A percentile compares a stretch with the other conserved stretches of the same genome.
Evolutionary conservation across 2,888 invertebrate genomes (phyloP).

Genomic region (Melanargia galathea): DNA sequence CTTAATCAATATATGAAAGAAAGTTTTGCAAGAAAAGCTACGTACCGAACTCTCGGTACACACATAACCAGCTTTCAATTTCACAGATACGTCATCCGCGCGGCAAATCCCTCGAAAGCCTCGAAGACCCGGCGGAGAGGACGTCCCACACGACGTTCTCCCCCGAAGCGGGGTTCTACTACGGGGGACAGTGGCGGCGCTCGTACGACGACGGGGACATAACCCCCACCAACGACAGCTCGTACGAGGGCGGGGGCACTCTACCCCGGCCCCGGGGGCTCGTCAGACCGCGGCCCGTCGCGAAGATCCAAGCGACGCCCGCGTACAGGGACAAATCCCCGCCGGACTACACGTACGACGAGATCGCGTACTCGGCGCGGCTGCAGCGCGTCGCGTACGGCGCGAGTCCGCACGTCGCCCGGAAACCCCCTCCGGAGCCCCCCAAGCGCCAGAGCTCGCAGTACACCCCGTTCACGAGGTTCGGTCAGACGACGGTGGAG

Average conservation of each 20-base stretch:
- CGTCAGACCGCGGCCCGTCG: constrained; percentile 90
- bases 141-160: constrained; percentile 83
- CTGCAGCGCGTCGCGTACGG: constrained; percentile 81
- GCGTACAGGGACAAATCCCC: constrained; percentile 70
- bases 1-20: neutral
- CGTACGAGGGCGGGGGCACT: constrained; percentile 90
- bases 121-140: constrained; percentile 89
- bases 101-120: constrained; percentile 92
- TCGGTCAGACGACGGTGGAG: constrained; percentile 84
- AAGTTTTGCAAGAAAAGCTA: constrained; percentile 10
- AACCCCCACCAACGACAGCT: constrained; percentile 89
- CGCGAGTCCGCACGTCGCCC: constrained; percentile 87
- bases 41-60: neutral
- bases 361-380: constrained; percentile 74
- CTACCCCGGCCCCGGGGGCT: constrained; percentile 92
- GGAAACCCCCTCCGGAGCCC: constrained; percentile 91
- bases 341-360: constrained; percentile 76
- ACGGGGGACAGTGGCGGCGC: constrained; percentile 86
- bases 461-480: constrained; percentile 75
- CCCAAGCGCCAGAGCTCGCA: constrained; percentile 87
- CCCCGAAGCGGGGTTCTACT: constrained; percentile 82
- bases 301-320: constrained; percentile 87
- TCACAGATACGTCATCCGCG: constrained; percentile 89
- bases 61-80: constrained; percentile 13
- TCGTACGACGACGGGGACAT: constrained; percentile 95